Evolutionary conservation across 2,888 invertebrate species (phyloP), one percentile per base, ranked within the genome.

Genomic region (Hermaeophaga mercurialis): DNA sequence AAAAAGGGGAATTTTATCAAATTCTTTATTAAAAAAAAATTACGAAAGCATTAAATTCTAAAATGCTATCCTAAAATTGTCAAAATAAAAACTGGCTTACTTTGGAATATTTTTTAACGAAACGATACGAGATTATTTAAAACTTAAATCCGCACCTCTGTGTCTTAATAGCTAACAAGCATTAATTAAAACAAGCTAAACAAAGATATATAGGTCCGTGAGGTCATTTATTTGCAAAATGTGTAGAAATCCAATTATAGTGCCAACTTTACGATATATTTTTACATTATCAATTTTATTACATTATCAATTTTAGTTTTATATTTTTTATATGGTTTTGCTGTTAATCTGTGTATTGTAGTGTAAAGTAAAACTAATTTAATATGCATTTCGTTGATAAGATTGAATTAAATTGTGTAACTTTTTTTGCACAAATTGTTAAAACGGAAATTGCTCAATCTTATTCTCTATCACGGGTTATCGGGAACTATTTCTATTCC

Each of bases 151-250:
- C 22, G 22, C 3, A 22, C 22, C 22, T 22, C 22, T 22, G 4
- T 22, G 22, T 22, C 24, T 8, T 24, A 8, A 6, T 6, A 24
- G 8, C 8, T 24, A 22, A 22, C 22, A 5, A 7, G n/a, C n/a
- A 7, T n/a, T 28, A 28, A 28, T 28, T 28, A 28, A 28, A 28
- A 28, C 28, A n/a, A 28, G 28, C 9, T 28, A 8, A 28, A n/a
- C 9, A 28, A n/a, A 33, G 14, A 33, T 33, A 33, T 33, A 33
- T 12, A 33, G 33, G 14, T 33, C 33, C 14, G 33, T 26, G 26
- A 9, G 33, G 33, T 33, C 14, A 33, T 33, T 33, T 33, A 33
- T 33, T 33, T 33, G 33, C 33, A 33, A 33, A 4, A 33, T 33
- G 3, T 33, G 33, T 33, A 14, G 5, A 33, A 33, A 33, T 12